Percentiles rank a stretch among this genome's conserved stretches.
Evolutionary conservation across 2,113 vertebrate species (phyloP).

Genomic region (Halichoeres trimaculatus): DNA sequence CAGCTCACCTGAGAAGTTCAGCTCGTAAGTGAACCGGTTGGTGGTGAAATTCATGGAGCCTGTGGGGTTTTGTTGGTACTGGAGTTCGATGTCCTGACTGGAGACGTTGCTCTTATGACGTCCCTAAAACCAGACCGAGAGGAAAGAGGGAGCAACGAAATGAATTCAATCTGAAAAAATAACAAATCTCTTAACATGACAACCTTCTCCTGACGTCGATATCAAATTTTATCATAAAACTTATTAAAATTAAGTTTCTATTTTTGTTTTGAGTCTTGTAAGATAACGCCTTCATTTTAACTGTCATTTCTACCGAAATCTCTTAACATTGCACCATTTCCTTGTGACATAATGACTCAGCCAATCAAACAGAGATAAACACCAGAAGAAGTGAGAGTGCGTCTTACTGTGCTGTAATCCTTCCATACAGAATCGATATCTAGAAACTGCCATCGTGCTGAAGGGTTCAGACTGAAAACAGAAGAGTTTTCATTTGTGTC

Average conservation of each 20-base stretch:
- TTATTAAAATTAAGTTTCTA: no score
- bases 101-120: constrained; percentile 38
- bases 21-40: constrained; percentile 46
- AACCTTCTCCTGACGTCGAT: no score
- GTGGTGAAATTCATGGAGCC: constrained; percentile 51
- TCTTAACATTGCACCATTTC: no score
- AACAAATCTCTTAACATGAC: no score
- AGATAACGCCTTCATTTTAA: no score
- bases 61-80: constrained; percentile 60
- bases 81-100: constrained; percentile 73
- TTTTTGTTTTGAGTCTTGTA: no score
- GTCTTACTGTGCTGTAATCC: constrained; percentile 65
- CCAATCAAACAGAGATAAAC: no score
- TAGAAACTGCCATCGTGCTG: constrained; percentile 65
- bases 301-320: no score
- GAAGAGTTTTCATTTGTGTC: background rate
- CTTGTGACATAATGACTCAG: no score
- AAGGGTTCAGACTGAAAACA: constrained; percentile 21
- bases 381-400: background rate
- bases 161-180: no score
- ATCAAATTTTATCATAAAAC: no score
- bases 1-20: constrained; percentile 70
- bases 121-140: background rate
- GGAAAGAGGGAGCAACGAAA: no score
- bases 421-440: constrained; percentile 59